These are phyloP conservation scores for Ceratina japonica DNA, from an alignment of 1,140 invertebrate species.

Conservation along the genomic window DNA sequence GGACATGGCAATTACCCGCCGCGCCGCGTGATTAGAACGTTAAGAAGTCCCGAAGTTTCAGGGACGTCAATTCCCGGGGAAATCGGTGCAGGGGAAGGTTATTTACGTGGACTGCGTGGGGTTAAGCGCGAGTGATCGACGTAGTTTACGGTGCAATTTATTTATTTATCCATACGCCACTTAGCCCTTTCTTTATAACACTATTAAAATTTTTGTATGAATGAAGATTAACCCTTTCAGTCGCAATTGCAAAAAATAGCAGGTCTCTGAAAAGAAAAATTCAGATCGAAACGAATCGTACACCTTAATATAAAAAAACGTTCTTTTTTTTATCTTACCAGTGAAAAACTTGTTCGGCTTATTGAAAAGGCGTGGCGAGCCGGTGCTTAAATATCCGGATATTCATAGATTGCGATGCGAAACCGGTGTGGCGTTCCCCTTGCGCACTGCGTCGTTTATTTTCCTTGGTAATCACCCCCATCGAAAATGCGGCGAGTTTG, in stretches of 20 bases:
- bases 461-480: conserved; percentile 58
- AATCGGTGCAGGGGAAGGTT: neutral
- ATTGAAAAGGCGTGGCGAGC: too few species aligned
- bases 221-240: too few species aligned
- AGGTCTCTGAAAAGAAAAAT: too few species aligned
- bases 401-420: conserved; percentile 38
- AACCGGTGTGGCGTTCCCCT: conserved; percentile 17
- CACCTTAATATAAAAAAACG: too few species aligned
- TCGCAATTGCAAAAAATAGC: too few species aligned
- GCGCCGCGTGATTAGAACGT: conserved; percentile 42
- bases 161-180: too few species aligned
- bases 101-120: too few species aligned
- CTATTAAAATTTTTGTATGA: too few species aligned
- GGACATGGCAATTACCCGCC: conserved; percentile 36
- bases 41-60: conserved; percentile 30
- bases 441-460: conserved; percentile 33
- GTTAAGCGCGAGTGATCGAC: neutral
- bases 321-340: too few species aligned
- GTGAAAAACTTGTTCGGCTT: too few species aligned
- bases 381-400: conserved; percentile 6
- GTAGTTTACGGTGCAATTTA: neutral
- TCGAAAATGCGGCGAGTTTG: conserved; percentile 62
- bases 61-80: neutral
- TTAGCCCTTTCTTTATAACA: too few species aligned
- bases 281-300: too few species aligned